phyloP scores from a whole-genome alignment of 2,888 invertebrate genomes.

The Odontomyia ornata region DNA sequence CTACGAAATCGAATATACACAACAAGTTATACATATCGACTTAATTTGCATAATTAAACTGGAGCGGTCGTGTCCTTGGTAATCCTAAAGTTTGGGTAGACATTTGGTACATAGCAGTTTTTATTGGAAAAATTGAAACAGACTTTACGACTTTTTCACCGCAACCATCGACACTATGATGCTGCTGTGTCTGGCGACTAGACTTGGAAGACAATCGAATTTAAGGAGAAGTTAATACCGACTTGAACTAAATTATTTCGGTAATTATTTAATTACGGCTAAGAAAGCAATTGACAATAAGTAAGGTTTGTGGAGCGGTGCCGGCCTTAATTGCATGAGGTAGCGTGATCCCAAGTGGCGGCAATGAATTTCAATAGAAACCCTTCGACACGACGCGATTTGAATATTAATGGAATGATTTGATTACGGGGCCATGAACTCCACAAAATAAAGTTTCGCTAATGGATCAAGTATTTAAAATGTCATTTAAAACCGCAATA shows the following conservation, averaged over 20 bases:
- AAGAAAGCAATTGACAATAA: slow-evolving; percentile 30
- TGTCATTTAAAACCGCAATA: too few relatives aligned
- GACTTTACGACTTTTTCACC: slow-evolving; percentile 13
- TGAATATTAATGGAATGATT: neutral
- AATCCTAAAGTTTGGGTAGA: neutral
- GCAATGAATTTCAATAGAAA: neutral
- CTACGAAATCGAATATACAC: slow-evolving; percentile 21
- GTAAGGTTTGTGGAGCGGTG: slow-evolving; percentile 3
- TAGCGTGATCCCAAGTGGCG: neutral
- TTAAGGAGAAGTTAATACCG: slow-evolving; percentile 25
- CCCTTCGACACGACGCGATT: neutral
- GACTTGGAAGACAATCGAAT: slow-evolving; percentile 20
- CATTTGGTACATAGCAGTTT: slow-evolving; percentile 11
- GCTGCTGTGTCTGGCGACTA: neutral
- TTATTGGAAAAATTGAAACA: slow-evolving; percentile 18
- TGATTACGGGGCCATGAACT: neutral
- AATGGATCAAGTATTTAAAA: neutral
- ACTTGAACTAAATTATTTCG: slow-evolving; percentile 15
- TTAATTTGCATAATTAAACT: slow-evolving; percentile 40
- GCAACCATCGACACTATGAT: neutral
- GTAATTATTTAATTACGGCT: slow-evolving; percentile 35
- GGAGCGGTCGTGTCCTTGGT: slow-evolving; percentile 16
- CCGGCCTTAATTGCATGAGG: neutral
- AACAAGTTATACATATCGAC: neutral
- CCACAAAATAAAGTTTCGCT: neutral